Evolutionary conservation across 2,797 vertebrate genomes (phyloP).

Genomic region (Diglossa cyanea): DNA sequence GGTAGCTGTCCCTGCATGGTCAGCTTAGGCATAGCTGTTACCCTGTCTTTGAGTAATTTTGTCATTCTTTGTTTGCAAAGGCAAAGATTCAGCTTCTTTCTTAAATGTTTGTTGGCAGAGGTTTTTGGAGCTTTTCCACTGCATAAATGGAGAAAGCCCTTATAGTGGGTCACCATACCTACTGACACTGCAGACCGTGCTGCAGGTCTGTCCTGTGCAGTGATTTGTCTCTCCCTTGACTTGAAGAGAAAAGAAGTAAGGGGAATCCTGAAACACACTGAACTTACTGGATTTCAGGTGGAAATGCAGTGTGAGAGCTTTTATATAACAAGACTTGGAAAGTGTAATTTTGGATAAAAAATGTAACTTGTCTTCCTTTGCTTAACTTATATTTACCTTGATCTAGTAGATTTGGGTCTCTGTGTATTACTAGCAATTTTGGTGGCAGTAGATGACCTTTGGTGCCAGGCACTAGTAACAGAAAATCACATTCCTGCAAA

Average conservation of each 20-base stretch:
- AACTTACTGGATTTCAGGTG: background rate
- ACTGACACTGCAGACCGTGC: background rate
- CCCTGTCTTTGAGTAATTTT: background rate
- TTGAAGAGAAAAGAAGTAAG: background rate
- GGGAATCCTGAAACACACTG: background rate
- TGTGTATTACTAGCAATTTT: background rate
- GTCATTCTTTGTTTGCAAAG: background rate
- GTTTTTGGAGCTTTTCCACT: background rate
- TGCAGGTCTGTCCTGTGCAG: background rate
- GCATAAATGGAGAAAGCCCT: background rate
- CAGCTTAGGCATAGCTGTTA: background rate
- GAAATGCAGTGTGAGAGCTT: background rate
- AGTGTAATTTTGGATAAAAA: background rate
- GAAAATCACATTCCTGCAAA: background rate
- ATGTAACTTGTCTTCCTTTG: background rate
- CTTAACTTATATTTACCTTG: background rate
- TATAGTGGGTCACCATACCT: background rate
- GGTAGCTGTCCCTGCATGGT: background rate
- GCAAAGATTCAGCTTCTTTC: background rate
- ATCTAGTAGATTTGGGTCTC: background rate
- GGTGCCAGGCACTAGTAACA: background rate
- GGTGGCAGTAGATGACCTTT: background rate
- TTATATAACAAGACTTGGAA: background rate
- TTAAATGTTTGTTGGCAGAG: background rate
- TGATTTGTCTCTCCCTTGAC: background rate